phyloP scores from a whole-genome alignment of 1,140 invertebrate genomes.

The Drosophila nannoptera region DNA sequence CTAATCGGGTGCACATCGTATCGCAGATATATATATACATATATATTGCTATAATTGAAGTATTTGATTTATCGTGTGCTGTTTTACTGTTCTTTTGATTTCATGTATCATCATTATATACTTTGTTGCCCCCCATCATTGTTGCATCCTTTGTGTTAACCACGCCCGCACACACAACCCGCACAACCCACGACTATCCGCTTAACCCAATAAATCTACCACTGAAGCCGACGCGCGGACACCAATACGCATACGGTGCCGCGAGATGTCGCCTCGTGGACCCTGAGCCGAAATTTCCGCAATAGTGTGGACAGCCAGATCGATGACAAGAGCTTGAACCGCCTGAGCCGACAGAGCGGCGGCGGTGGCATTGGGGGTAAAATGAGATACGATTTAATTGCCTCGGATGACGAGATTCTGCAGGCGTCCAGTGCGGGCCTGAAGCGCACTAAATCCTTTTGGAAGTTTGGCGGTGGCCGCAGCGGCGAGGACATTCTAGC shows the following conservation, averaged over 20 bases:
- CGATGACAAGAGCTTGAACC: slow-evolving; percentile 68
- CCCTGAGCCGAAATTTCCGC: slow-evolving; percentile 72
- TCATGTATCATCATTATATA: slow-evolving; percentile 60
- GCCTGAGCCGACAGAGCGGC: slow-evolving; percentile 53
- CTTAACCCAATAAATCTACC: slow-evolving; percentile 12
- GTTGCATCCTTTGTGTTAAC: slow-evolving; percentile 63
- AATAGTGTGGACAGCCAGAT: slow-evolving; percentile 76
- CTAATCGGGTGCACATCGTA: slow-evolving; percentile 30
- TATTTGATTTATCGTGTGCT: slow-evolving; percentile 47
- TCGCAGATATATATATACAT: slow-evolving; percentile 2
- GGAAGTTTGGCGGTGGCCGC: slow-evolving; percentile 85
- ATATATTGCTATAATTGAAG: slow-evolving; percentile 7
- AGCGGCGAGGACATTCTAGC: slow-evolving; percentile 85
- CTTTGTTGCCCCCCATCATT: slow-evolving; percentile 52
- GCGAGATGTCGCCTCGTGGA: slow-evolving; percentile 74
- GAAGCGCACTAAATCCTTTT: slow-evolving; percentile 90
- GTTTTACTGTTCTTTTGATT: slow-evolving; percentile 58
- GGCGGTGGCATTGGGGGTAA: slow-evolving; percentile 46
- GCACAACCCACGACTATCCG: slow-evolving; percentile 23
- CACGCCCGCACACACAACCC: slow-evolving; percentile 28
- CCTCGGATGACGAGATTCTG: slow-evolving; percentile 75
- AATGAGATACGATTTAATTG: slow-evolving; percentile 80
- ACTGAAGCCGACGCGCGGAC: slow-evolving; percentile 65
- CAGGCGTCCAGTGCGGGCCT: slow-evolving; percentile 80
- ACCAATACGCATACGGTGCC: slow-evolving; percentile 69